phyloP scores from a whole-genome alignment of 2,888 invertebrate species.

The Thyatira batis region DNA sequence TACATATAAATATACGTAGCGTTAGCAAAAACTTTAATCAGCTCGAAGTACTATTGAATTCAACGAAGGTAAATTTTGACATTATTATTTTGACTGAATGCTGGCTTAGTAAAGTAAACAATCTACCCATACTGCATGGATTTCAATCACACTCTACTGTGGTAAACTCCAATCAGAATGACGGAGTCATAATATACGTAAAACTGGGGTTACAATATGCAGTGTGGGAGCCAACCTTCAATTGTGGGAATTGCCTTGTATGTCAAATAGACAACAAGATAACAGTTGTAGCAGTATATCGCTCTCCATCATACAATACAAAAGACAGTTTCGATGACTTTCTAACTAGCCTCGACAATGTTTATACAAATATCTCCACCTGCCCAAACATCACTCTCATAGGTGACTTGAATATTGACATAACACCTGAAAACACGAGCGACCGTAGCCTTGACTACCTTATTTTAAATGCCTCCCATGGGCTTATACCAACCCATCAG shows the following conservation, averaged over 20 bases:
- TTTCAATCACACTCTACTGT: neutral
- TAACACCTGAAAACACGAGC: neutral
- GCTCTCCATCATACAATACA: neutral
- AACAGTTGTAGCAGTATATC: neutral
- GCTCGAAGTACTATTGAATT: neutral
- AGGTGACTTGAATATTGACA: slow-evolving; percentile 7
- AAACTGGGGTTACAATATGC: neutral
- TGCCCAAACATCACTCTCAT: neutral
- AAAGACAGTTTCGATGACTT: neutral
- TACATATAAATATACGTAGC: neutral
- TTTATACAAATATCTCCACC: neutral
- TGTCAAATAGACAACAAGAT: neutral
- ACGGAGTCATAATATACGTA: neutral
- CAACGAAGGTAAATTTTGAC: neutral
- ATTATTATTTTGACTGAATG: neutral
- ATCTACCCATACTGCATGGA: neutral
- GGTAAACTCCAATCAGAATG: neutral
- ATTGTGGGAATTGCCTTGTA: neutral
- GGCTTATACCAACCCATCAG: neutral
- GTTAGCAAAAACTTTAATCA: neutral
- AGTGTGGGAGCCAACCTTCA: neutral
- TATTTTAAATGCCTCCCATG: neutral
- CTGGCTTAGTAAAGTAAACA: neutral
- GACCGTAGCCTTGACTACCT: neutral
- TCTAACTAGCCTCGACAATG: neutral